Conservation (phyloP, 2,113 vertebrate species). For the Ciconia boyciana region DNA sequence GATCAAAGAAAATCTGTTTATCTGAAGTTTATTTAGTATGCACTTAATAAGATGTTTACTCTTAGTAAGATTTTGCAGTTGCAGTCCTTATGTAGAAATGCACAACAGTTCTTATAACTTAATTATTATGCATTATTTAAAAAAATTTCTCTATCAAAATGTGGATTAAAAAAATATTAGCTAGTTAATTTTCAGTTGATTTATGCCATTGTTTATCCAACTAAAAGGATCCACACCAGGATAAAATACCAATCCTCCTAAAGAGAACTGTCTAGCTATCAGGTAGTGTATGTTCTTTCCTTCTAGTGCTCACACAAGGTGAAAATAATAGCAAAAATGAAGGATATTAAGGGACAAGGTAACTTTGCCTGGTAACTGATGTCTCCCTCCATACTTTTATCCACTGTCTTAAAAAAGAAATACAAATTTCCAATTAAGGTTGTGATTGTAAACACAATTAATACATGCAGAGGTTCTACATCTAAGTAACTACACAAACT, state of each 20-base stretch:
- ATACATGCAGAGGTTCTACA: background rate
- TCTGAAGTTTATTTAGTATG: background rate
- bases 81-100: background rate
- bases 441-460: background rate
- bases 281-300: background rate
- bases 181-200: background rate
- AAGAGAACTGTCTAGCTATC: background rate
- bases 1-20: constrained; percentile 11
- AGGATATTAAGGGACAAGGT: background rate
- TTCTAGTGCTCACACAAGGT: background rate
- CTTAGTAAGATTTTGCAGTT: background rate
- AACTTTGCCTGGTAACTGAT: background rate
- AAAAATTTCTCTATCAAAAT: background rate
- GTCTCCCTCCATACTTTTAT: background rate
- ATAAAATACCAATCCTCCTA: background rate
- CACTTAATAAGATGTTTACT: background rate
- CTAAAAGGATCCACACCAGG: background rate
- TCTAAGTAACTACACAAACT: background rate
- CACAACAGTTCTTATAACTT: background rate
- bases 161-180: background rate
- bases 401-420: background rate
- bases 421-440: background rate
- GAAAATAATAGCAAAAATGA: background rate
- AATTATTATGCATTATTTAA: background rate
- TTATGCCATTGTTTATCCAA: background rate